These are phyloP conservation scores for Holotrichia oblita DNA, from an alignment of 1,140 invertebrate genomes.

Conservation along the genomic window DNA sequence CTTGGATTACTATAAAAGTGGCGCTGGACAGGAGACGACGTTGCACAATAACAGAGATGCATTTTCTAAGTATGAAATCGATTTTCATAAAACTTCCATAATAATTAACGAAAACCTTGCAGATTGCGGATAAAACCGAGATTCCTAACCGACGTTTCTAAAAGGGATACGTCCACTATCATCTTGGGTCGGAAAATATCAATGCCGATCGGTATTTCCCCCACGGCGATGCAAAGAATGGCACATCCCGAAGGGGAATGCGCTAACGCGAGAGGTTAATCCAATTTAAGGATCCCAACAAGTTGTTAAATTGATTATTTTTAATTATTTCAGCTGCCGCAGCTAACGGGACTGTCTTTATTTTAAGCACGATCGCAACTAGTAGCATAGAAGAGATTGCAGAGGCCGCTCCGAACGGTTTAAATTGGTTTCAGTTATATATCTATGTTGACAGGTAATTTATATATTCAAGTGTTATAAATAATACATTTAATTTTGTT, in stretches of 20 bases:
- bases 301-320: not conserved
- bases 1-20: constrained; percentile 88
- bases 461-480: too few species aligned
- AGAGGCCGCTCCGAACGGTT: constrained; percentile 73
- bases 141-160: constrained; percentile 80
- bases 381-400: constrained; percentile 90
- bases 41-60: constrained; percentile 79
- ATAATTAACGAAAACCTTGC: constrained; percentile 30
- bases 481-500: too few species aligned
- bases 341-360: constrained; percentile 78
- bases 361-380: constrained; percentile 87
- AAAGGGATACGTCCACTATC: constrained; percentile 69
- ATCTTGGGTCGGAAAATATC: constrained; percentile 75
- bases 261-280: constrained; percentile 81
- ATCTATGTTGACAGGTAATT: constrained; percentile 81
- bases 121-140: constrained; percentile 83
- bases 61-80: constrained; percentile 85
- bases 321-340: constrained; percentile 72
- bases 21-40: constrained; percentile 84
- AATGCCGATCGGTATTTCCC: constrained; percentile 88
- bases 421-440: constrained; percentile 93
- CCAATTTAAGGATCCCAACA: too few species aligned
- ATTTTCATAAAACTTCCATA: too few species aligned
- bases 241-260: constrained; percentile 90
- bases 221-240: constrained; percentile 94